Percentiles rank a stretch among this genome's conserved stretches.
Evolutionary conservation across 2,888 invertebrate species (phyloP).

Genomic region (Acronicta psi): DNA sequence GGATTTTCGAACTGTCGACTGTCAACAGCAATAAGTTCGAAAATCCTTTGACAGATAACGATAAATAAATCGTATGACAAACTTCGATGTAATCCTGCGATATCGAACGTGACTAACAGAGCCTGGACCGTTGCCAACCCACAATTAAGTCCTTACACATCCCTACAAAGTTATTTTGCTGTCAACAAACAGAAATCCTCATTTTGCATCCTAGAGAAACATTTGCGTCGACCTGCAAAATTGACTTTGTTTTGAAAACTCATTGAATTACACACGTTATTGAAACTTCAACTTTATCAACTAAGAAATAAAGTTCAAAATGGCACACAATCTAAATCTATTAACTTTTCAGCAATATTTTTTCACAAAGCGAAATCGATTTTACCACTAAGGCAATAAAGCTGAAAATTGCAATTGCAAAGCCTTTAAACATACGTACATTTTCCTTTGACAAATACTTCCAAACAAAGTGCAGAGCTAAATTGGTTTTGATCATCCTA

Average conservation of each 20-base stretch:
- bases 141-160: slow-evolving; percentile 38
- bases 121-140: slow-evolving; percentile 41
- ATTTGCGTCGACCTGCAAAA: slow-evolving; percentile 8
- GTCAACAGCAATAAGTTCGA: no score
- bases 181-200: slow-evolving; percentile 30
- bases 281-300: not conserved
- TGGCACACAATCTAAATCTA: not conserved
- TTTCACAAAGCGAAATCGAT: slow-evolving; percentile 3
- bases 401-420: slow-evolving; percentile 16
- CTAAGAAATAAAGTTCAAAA: not conserved
- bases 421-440: not conserved
- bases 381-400: slow-evolving; percentile 1
- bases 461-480: slow-evolving; percentile 14
- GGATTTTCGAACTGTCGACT: no score
- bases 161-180: slow-evolving; percentile 37
- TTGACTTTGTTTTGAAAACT: slow-evolving; percentile 35
- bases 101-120: slow-evolving; percentile 44
- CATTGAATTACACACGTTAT: slow-evolving; percentile 2
- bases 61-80: slow-evolving; percentile 43
- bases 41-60: slow-evolving; percentile 20
- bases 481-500: slow-evolving; percentile 20
- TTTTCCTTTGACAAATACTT: slow-evolving; percentile 20
- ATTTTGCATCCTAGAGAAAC: slow-evolving; percentile 16
- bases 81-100: slow-evolving; percentile 33
- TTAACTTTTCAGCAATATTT: not conserved